phyloP scores from a whole-genome alignment of 2,113 vertebrate species.

The Oncorhynchus kisutch region DNA sequence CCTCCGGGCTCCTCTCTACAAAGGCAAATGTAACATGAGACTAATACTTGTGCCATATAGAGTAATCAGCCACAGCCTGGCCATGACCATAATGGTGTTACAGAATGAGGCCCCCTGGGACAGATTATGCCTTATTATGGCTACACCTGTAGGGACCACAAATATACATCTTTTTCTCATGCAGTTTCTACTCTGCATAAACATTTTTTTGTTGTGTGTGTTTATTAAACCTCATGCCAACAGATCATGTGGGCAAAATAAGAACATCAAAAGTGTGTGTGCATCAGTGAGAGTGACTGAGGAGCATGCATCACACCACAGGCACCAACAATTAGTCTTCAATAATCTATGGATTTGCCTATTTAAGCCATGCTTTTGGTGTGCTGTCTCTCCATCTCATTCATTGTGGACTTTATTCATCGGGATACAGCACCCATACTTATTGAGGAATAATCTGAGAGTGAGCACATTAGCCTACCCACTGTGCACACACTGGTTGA shows the following conservation, averaged over 20 bases:
- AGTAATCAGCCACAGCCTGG: not conserved
- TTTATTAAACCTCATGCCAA: not conserved
- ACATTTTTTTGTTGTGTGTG: not conserved
- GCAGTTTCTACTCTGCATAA: not conserved
- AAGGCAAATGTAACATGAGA: not conserved
- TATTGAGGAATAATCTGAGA: too few species aligned
- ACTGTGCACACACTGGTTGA: too few species aligned
- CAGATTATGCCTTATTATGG: not conserved
- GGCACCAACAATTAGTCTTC: too few species aligned
- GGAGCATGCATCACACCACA: too few species aligned
- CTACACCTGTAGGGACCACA: not conserved
- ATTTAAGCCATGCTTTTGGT: too few species aligned
- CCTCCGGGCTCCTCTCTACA: not conserved
- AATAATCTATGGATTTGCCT: too few species aligned
- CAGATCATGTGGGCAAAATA: not conserved
- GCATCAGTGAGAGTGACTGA: too few species aligned
- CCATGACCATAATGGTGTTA: not conserved
- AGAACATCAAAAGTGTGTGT: not conserved
- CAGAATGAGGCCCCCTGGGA: not conserved
- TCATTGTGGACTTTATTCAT: too few species aligned
- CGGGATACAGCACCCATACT: too few species aligned
- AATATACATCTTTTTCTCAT: not conserved
- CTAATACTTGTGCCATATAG: not conserved
- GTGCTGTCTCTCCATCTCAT: too few species aligned
- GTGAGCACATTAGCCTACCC: too few species aligned